A percentile compares a stretch with the other conserved stretches of the same genome.
Evolutionary conservation across 2,797 vertebrate genomes (phyloP).

Genomic region (Hapalemur alaotrensis): DNA sequence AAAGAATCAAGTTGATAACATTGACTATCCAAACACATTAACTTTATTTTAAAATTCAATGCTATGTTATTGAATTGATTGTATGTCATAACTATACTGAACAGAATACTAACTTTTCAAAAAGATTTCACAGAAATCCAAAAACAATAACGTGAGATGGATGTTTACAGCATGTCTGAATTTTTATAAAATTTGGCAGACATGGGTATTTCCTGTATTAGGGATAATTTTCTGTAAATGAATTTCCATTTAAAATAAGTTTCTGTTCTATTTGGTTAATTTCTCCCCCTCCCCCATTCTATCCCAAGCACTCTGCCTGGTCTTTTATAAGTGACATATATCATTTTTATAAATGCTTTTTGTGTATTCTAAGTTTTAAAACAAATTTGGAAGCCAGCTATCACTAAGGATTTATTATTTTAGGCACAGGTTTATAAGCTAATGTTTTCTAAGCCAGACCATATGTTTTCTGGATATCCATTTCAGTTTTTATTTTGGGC

Average conservation of each 20-base stretch:
- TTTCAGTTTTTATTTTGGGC: neutral
- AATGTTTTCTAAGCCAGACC: conserved; percentile 13
- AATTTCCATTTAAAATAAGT: conserved; percentile 35
- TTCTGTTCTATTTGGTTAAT: neutral
- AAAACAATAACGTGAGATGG: conserved; percentile 33
- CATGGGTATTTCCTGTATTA: neutral
- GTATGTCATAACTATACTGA: neutral
- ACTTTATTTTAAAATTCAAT: conserved; percentile 56
- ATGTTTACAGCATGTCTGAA: neutral
- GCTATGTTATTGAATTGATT: conserved; percentile 46
- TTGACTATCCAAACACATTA: conserved; percentile 33
- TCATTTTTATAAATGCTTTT: conserved; percentile 43
- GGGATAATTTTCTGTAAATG: conserved; percentile 32
- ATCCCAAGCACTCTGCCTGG: neutral
- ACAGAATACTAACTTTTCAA: neutral
- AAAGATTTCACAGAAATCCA: neutral
- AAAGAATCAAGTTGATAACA: neutral
- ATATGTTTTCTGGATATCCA: neutral
- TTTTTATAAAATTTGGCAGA: conserved; percentile 41
- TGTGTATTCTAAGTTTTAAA: conserved; percentile 31
- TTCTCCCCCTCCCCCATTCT: neutral
- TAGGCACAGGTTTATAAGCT: neutral
- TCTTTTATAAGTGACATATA: conserved; percentile 9
- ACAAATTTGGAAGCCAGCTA: conserved; percentile 23
- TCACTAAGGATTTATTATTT: conserved; percentile 7